Base-by-base conservation (phyloP, 2,113 vertebrate species). In the Tychaedon coryphoeus region DNA sequence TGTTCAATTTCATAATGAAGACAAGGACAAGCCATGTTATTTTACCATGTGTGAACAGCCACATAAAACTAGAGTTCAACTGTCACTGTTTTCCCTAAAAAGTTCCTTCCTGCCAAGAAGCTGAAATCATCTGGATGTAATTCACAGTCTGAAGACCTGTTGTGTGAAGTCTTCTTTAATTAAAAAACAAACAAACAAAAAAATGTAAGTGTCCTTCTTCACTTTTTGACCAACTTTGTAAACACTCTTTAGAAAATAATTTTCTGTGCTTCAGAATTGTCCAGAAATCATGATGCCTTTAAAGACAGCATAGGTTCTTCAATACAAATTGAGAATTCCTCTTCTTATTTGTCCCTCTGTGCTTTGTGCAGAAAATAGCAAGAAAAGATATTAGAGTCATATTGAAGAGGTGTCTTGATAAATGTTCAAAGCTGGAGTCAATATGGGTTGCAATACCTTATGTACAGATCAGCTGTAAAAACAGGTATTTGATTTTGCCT, bases 61-160 rank as follows among this genome's bases (percentile, higher is more conserved):
- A 92, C 34, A 72, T 88, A 94, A 91, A 87, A 58, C 60, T 61
- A 69, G 61, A 80, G 20, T 88, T 89, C 40, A 85, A 17, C 31
- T 84, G 74, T 75, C 86, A 76, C 19, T 81, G 23, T 54, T 96
- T 93, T 77, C 50, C 14, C 24, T 14, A 56, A 38, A 65, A 48
- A 36, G 33, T 28, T 42, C n/a, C 23, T 84, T 94, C 62, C 64
- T 92, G 42, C 10, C 38, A 67, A 73, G 47, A 66, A 53, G 5
- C 15, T 91, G 65, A 80, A 84, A 51, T 96, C 69, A 79, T 96
- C 86, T 95, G 88, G 56, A 34, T 90, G 57, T 22, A 90, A 85
- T 66, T 94, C 85, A 77, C 36, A 81, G 31, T 56, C 19, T 82
- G 58, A 62, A 93, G 43, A 86, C 40, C 17, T 81, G 20, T 71